phyloP scores from a whole-genome alignment of 2,888 invertebrate species.

The Conops quadrifasciatus region DNA sequence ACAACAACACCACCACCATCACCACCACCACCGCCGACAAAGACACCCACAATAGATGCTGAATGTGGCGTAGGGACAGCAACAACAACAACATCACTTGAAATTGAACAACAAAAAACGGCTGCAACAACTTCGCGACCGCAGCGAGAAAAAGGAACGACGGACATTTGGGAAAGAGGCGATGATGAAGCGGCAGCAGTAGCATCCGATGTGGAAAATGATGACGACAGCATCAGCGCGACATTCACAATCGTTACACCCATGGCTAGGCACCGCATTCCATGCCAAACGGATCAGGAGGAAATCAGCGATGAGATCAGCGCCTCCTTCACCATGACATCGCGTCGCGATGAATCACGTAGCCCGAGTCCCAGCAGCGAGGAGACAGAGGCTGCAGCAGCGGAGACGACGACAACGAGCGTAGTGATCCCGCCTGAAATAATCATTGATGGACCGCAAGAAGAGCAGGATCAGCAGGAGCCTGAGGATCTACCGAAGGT shows the following conservation, averaged over 20 bases:
- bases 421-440: conserved; percentile 48
- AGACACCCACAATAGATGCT: conserved; percentile 38
- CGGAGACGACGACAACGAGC: conserved; percentile 48
- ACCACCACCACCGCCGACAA: conserved; percentile 47
- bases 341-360: conserved; percentile 49
- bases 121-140: conserved; percentile 8
- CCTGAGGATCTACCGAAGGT: conserved; percentile 22
- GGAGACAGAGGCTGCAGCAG: conserved; percentile 35
- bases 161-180: conserved; percentile 40
- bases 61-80: too few species aligned
- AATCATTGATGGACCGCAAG: conserved; percentile 41
- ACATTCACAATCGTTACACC: conserved; percentile 10
- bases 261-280: not conserved
- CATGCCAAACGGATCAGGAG: conserved; percentile 38
- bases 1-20: conserved; percentile 67
- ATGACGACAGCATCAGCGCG: conserved; percentile 28
- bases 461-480: conserved; percentile 27
- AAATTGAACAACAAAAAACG: conserved; percentile 64
- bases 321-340: conserved; percentile 57
- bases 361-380: conserved; percentile 33
- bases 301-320: conserved; percentile 50
- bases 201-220: conserved; percentile 43
- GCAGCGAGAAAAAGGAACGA: conserved; percentile 1
- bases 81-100: conserved; percentile 16
- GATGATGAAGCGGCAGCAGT: conserved; percentile 42